Base-by-base conservation (phyloP, 2,113 vertebrate species). In the Callipepla californica region DNA sequence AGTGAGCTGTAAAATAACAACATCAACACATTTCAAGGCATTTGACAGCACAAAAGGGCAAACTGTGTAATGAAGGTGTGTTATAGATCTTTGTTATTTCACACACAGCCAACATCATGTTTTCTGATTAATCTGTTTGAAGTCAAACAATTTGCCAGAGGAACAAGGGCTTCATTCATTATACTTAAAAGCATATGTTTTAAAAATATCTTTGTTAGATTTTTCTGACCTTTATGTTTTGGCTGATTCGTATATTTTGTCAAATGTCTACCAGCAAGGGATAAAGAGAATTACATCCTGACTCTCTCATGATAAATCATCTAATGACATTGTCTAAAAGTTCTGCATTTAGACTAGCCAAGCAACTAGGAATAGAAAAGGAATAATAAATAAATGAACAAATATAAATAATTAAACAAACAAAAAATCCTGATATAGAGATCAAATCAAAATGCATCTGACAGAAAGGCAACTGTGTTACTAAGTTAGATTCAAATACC, bases 41-140 rank as follows among this genome's bases (percentile, higher is more conserved):
- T 65, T 32, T 47, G 16, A 62, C 2, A 66, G 51, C 6, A 28
- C 34, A 47, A 59, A 81, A 53, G 14, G 28, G 18, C 16, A 45
- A 86, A 23, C 9, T 69, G 25, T 80, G 22, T 19, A 45, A 78
- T 42, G n/a, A 79, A 78, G 23, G 18, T 59, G 11, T 11, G 61
- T 25, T 65, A 36, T 51, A 90, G 61, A 34, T 26, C 22, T 48
- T 80, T 25, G 51, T 11, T 21, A 57, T 58, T 51, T 78, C 15
- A 13, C 14, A 47, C 5, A 18, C 14, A 55, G 26, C 3, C 45
- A 44, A 7, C 0, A 0, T 1, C 5, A 85, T 7, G 7, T 19
- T 10, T 63, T 78, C 58, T 87, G 12, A 28, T 16, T 66, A 66
- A 77, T 55, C 61, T 82, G 1, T 30, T 28, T 83, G 26, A 50